Base-by-base conservation (phyloP, 2,113 vertebrate genomes). In the Triplophysa rosa region DNA sequence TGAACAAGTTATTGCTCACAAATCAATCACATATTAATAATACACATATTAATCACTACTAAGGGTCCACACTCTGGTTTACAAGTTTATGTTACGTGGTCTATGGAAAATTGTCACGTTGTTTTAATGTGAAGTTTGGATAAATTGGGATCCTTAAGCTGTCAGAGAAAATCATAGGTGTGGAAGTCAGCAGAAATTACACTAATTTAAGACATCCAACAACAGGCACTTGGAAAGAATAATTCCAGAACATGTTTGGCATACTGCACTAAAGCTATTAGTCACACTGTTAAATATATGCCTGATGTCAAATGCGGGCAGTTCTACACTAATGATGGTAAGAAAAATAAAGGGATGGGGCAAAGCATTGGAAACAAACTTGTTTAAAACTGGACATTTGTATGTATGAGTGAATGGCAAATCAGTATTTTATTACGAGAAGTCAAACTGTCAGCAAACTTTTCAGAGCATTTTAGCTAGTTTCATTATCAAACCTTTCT, bases 141-240 rank as follows among this genome's bases (percentile, higher is more conserved):
- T 40, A 78, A 83, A 80, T 74, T 71, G 56, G 61, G 52, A 63
- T 74, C 52, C 80, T 82, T 74, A 84, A 84, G 77, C 68, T 81
- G 84, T 81, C 84, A 84, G 64, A 64, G 71, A 63, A 85, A 84
- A 87, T 80, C 67, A 75, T 63, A 79, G 70, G 49, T 71, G 33
- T 21, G 47, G 56, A 77, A 86, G 79, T 82, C 83, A 82, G 84
- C 75, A 66, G 29, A 80, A 85, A 81, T 84, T 83, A 77, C 56
- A 75, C 58, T 24, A 69, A 71, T 23, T 45, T 42, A 9, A 67
- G 64, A 77, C 83, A 78, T 80, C 71, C 75, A 79, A 26, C 65
- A 56, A 71, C 33, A 69, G 47, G 37, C 52, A 29, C 5, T 52
- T 67, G 21, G 66, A 64, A 26, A 64, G 47, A 76, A 79, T 2